Conservation (phyloP, 2,113 vertebrate genomes). For the Cacatua alba region DNA sequence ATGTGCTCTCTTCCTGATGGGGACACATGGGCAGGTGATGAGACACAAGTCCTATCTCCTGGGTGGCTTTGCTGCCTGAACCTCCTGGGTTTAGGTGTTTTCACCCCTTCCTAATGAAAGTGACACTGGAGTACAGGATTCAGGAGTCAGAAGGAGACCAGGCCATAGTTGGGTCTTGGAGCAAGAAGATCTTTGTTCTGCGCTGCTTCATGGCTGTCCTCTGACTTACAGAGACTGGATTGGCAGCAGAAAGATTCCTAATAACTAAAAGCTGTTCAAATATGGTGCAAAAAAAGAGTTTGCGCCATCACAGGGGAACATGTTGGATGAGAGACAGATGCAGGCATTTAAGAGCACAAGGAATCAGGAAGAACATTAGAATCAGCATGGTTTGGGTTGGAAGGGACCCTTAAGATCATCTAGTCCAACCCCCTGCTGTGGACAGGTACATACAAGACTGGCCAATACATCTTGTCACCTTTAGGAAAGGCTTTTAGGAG, state of each 20-base stretch:
- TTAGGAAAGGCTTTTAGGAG: not conserved
- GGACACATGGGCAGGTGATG: not conserved
- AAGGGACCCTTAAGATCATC: not conserved
- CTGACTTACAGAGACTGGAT: not conserved
- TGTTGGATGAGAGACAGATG: not conserved
- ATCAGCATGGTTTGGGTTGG: not conserved
- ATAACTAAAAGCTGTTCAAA: not conserved
- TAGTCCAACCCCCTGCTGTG: not conserved
- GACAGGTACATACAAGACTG: not conserved
- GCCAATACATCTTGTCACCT: not conserved
- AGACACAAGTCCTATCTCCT: not conserved
- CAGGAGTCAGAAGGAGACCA: not conserved
- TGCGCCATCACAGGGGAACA: not conserved
- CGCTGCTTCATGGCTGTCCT: not conserved
- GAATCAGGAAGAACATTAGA: not conserved
- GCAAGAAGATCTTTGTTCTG: not conserved
- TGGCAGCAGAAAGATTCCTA: not conserved
- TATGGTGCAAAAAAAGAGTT: not conserved
- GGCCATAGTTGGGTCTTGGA: rapidly evolving
- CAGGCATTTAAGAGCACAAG: not conserved
- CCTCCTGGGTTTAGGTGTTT: not conserved
- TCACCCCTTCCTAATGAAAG: not conserved
- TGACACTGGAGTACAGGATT: not conserved
- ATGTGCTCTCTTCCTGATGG: not conserved
- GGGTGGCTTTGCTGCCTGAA: not conserved